A percentile compares a stretch with the other conserved stretches of the same genome.
phyloP scores from a whole-genome alignment of 2,113 vertebrate species.

The Siphamia tubifer region DNA sequence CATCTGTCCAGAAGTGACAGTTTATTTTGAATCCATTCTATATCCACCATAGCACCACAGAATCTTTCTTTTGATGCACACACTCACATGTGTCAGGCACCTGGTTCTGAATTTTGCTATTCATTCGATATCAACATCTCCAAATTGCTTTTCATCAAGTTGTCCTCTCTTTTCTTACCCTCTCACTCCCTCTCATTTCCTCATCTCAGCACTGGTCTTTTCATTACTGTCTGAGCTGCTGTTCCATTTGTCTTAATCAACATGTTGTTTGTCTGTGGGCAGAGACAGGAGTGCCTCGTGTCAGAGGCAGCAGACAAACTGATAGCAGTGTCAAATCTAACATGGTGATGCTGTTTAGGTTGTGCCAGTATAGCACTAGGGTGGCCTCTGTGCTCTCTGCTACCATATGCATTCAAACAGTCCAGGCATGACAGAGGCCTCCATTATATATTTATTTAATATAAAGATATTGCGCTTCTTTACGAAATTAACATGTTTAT shows the following conservation, averaged over 20 bases:
- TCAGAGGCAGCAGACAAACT: slow-evolving; percentile 37
- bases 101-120: slow-evolving; percentile 15
- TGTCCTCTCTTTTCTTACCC: not conserved
- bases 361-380: slow-evolving; percentile 2
- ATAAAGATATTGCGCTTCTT: not conserved
- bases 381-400: not conserved
- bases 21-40: slow-evolving; percentile 38
- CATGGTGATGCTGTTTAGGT: slow-evolving; percentile 50
- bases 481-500: too few relatives aligned
- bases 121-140: not conserved
- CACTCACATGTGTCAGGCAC: slow-evolving; percentile 17
- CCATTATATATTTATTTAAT: not conserved
- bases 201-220: not conserved
- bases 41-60: slow-evolving; percentile 12
- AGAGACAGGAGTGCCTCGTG: slow-evolving; percentile 15
- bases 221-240: slow-evolving; percentile 19
- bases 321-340: slow-evolving; percentile 69
- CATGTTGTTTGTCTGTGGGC: slow-evolving; percentile 19
- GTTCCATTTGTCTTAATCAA: slow-evolving; percentile 29
- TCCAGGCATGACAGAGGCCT: not conserved
- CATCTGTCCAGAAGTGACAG: slow-evolving; percentile 3
- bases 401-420: not conserved
- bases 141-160: not conserved
- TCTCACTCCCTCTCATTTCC: not conserved
- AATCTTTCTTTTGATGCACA: not conserved